Evolutionary conservation across 2,888 invertebrate species (phyloP), one percentile per base, ranked within the genome.

Genomic region (Apomyelois bistriatella): DNA sequence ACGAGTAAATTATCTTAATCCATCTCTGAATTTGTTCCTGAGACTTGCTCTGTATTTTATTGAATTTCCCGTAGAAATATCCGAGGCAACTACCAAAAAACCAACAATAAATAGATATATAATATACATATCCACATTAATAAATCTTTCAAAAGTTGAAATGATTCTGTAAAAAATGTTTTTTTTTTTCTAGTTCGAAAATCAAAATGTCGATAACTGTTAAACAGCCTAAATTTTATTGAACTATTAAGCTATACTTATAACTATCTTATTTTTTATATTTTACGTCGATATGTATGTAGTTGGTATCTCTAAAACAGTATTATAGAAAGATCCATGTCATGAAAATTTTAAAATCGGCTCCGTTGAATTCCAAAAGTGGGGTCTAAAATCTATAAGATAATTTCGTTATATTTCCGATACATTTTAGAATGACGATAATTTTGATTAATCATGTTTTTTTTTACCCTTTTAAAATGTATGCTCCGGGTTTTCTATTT

Each of bases 281-380:
- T 84, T 81, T 82, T 88, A 89, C 89, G 87, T 85, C 90, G 90
- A 90, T 90, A 90, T 90, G 90, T 90, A 88, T 90, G 84, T 74
- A 74, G 74, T 77, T 79, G 84, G 85, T 86, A 83, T 75, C 77
- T 74, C 85, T 87, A 87, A 79, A 85, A 82, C 80, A 81, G 83
- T 76, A 79, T 38, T 15, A 67, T 68, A 75, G 62, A 72, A 71
- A 73, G 66, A 70, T 64, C 65, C 66, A 59, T 67, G 62, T 66
- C 62, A 62, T 65, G 70, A 69, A 74, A 70, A 71, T 74, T 55
- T 66, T 70, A 70, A 74, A 68, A 62, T 67, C 63, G 22, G 37
- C 17, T 74, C 65, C 65, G 69, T 56, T 58, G 68, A 66, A 71
- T 75, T 66, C 64, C 53, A 68, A 70, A 65, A 68, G 62, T 70